Conservation (phyloP, 2,797 vertebrate genomes). For the Acipenser oxyrinchus region DNA sequence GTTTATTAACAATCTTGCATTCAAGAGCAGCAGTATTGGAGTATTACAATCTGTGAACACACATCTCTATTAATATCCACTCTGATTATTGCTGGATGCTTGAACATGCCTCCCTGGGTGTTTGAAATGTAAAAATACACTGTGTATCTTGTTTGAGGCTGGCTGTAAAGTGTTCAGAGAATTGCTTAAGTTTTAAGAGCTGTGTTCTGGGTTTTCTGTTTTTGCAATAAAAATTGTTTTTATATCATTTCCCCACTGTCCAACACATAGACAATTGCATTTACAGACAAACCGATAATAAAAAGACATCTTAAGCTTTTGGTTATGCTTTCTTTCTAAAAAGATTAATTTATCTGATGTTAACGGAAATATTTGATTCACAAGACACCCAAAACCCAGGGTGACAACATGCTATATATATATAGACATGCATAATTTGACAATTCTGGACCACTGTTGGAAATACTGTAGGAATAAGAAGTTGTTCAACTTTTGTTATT, state of each 20-base stretch:
- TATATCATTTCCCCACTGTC: constrained; percentile 22
- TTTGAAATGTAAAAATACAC: constrained; percentile 12
- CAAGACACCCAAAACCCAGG: too few relatives aligned
- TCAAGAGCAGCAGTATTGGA: neutral
- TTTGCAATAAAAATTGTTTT: constrained; percentile 22
- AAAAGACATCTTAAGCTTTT: too few relatives aligned
- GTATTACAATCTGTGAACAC: too few relatives aligned
- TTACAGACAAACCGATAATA: constrained; percentile 12
- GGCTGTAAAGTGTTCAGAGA: constrained; percentile 12
- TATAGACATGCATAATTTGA: too few relatives aligned
- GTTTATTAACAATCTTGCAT: neutral
- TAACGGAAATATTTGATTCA: too few relatives aligned
- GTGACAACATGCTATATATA: too few relatives aligned
- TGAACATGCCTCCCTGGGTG: neutral
- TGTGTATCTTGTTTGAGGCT: constrained; percentile 13
- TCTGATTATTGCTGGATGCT: too few relatives aligned
- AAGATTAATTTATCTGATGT: too few relatives aligned
- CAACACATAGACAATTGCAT: constrained; percentile 13
- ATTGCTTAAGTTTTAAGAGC: constrained; percentile 2
- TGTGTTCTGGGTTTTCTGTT: constrained; percentile 27
- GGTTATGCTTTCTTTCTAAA: too few relatives aligned
- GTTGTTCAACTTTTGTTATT: too few relatives aligned
- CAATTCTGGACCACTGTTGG: too few relatives aligned
- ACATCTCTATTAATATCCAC: neutral
- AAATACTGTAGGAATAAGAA: too few relatives aligned